A percentile compares a stretch with the other conserved stretches of the same genome.
Evolutionary conservation across 1,140 invertebrate genomes (phyloP).

Genomic region (Octopus bimaculoides): DNA sequence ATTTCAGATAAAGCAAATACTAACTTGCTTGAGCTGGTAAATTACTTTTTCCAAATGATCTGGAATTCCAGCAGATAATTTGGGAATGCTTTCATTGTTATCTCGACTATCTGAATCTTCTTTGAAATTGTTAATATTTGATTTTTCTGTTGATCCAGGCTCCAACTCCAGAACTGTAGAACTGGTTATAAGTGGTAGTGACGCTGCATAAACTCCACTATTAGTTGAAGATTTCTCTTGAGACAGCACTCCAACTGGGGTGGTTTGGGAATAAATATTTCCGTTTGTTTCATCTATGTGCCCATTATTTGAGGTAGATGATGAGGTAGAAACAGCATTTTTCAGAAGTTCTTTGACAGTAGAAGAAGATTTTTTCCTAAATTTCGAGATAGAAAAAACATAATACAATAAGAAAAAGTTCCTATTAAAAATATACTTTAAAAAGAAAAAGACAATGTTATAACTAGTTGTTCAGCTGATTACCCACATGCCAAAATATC

Average conservation of each 20-base stretch:
- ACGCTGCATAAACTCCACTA: not conserved
- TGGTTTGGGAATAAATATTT: not conserved
- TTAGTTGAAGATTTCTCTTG: not conserved
- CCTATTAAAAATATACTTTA: no score
- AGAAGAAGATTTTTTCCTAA: slow-evolving; percentile 52
- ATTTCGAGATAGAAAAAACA: not conserved
- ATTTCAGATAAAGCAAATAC: not conserved
- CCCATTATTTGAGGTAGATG: slow-evolving; percentile 3
- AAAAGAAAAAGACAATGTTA: not conserved
- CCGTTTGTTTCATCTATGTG: not conserved
- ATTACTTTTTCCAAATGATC: slow-evolving; percentile 62
- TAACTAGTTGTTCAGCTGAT: no score
- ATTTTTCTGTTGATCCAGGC: slow-evolving; percentile 15
- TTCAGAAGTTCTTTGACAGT: slow-evolving; percentile 56
- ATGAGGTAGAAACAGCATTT: slow-evolving; percentile 16
- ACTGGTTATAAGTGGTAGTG: not conserved
- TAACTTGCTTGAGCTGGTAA: slow-evolving; percentile 62
- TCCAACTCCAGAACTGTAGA: not conserved
- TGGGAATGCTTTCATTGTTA: slow-evolving; percentile 51
- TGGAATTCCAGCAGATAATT: slow-evolving; percentile 64
- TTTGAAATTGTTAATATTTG: slow-evolving; percentile 20
- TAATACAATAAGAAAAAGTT: not conserved
- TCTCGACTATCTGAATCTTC: slow-evolving; percentile 30
- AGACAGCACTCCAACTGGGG: not conserved
- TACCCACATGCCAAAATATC: no score